These are phyloP conservation scores for Scolopax mira DNA, from an alignment of 2,113 vertebrate genomes.

Conservation along the genomic window DNA sequence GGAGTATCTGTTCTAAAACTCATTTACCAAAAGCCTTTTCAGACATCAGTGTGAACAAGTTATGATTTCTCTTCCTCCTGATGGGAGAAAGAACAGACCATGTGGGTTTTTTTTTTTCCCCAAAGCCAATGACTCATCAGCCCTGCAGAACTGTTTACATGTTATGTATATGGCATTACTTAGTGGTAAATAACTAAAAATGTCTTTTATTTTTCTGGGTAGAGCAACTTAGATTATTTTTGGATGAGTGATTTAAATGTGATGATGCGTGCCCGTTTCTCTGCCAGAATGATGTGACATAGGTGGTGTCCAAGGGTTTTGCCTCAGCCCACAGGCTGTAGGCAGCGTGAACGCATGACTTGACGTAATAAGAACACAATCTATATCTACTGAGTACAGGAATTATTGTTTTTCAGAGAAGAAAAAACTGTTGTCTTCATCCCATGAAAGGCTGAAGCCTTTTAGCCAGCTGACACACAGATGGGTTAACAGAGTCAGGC, in stretches of 20 bases:
- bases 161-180: background rate
- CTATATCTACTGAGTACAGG: background rate
- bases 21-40: background rate
- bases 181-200: slow-evolving; percentile 40
- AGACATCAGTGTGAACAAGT: background rate
- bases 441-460: background rate
- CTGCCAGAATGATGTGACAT: slow-evolving; percentile 1
- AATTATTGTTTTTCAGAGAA: background rate
- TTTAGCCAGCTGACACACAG: background rate
- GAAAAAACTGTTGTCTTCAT: background rate
- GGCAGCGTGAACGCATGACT: slow-evolving; percentile 36
- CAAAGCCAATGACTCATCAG: background rate
- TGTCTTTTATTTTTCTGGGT: background rate
- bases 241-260: slow-evolving; percentile 3
- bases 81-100: background rate
- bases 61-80: background rate
- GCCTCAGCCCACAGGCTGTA: slow-evolving; percentile 18
- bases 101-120: background rate
- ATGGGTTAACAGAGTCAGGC: background rate
- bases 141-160: background rate
- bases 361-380: background rate
- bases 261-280: background rate
- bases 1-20: background rate
- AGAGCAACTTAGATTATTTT: background rate
- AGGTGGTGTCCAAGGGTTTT: slow-evolving; percentile 33